phyloP scores from a whole-genome alignment of 1,140 invertebrate genomes.

The Drosophila parabipectinata region DNA sequence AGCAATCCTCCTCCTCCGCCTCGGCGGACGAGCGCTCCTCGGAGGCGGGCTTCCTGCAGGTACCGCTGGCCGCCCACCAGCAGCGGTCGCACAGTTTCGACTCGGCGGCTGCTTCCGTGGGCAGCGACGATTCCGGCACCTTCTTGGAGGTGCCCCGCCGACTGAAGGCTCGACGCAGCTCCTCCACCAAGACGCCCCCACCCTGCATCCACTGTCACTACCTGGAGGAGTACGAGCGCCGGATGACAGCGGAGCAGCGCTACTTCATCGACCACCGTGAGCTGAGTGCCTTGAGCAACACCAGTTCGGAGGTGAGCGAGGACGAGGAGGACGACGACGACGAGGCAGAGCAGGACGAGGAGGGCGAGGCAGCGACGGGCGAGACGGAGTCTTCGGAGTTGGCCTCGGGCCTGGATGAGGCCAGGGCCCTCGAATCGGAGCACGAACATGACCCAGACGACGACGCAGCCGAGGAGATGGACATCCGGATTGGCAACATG shows the following conservation, averaged over 20 bases:
- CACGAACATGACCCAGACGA: conserved; percentile 56
- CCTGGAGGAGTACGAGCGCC: conserved; percentile 87
- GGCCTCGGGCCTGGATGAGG: conserved; percentile 36
- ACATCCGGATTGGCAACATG: conserved; percentile 66
- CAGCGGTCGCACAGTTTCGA: conserved; percentile 91
- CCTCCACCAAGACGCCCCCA: conserved; percentile 86
- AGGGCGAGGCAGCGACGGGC: conserved; percentile 66
- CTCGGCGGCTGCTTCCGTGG: conserved; percentile 87
- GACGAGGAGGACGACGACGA: conserved; percentile 85
- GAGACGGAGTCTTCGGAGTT: conserved; percentile 31
- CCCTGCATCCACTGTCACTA: conserved; percentile 88
- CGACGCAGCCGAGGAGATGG: conserved; percentile 74
- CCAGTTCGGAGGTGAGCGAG: conserved; percentile 85
- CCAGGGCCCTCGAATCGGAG: conserved; percentile 26
- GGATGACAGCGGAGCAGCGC: conserved; percentile 84
- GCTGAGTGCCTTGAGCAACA: conserved; percentile 84
- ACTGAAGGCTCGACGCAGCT: conserved; percentile 86
- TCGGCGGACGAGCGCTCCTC: conserved; percentile 83
- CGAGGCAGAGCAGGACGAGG: conserved; percentile 46
- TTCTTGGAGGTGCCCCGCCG: conserved; percentile 88
- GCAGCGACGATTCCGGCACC: conserved; percentile 86
- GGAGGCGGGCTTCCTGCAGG: conserved; percentile 85
- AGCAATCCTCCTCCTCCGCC: conserved; percentile 80
- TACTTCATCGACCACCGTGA: conserved; percentile 78
- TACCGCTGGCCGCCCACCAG: conserved; percentile 87